These are phyloP conservation scores for Monochamus saltuarius DNA, from an alignment of 1,140 invertebrate genomes.

Conservation along the genomic window DNA sequence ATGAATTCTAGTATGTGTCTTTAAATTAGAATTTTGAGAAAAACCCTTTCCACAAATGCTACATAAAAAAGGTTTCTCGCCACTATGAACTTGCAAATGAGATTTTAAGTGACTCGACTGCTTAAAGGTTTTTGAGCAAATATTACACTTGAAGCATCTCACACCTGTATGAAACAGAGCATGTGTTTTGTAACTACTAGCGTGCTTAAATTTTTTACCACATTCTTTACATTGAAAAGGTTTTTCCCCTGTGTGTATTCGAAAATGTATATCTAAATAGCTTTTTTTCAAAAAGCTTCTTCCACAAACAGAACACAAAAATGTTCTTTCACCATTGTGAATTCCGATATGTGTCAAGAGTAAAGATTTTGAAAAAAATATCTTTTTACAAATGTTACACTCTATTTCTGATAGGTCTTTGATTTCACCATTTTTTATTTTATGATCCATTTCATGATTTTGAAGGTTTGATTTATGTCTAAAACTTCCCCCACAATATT, in stretches of 20 bases:
- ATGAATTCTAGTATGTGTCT: slow-evolving; percentile 50
- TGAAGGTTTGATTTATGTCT: slow-evolving; percentile 21
- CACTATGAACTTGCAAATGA: slow-evolving; percentile 7
- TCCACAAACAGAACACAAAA: slow-evolving; percentile 55
- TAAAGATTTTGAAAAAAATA: slow-evolving; percentile 59
- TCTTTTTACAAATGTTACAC: slow-evolving; percentile 49
- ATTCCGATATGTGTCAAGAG: slow-evolving; percentile 61
- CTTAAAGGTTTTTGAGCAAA: slow-evolving; percentile 11
- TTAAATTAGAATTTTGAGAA: slow-evolving; percentile 11
- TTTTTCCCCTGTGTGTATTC: slow-evolving; percentile 57
- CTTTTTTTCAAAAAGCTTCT: slow-evolving; percentile 56
- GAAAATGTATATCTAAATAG: slow-evolving; percentile 57
- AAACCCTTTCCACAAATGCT: slow-evolving; percentile 1
- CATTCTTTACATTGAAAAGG: slow-evolving; percentile 54
- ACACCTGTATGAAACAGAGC: slow-evolving; percentile 12
- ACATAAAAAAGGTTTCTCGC: slow-evolving; percentile 10
- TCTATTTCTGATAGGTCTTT: slow-evolving; percentile 24
- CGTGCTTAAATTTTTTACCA: slow-evolving; percentile 30
- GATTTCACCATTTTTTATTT: slow-evolving; percentile 50
- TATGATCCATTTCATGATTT: slow-evolving; percentile 63
- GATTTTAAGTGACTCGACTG: slow-evolving; percentile 5
- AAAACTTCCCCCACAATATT: slow-evolving; percentile 55
- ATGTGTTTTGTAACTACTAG: slow-evolving; percentile 5
- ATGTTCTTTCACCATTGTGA: slow-evolving; percentile 55
- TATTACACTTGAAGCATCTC: slow-evolving; percentile 2